These are phyloP conservation scores for Mactra quadrangularis DNA, from an alignment of 1,140 invertebrate species.

Conservation along the genomic window DNA sequence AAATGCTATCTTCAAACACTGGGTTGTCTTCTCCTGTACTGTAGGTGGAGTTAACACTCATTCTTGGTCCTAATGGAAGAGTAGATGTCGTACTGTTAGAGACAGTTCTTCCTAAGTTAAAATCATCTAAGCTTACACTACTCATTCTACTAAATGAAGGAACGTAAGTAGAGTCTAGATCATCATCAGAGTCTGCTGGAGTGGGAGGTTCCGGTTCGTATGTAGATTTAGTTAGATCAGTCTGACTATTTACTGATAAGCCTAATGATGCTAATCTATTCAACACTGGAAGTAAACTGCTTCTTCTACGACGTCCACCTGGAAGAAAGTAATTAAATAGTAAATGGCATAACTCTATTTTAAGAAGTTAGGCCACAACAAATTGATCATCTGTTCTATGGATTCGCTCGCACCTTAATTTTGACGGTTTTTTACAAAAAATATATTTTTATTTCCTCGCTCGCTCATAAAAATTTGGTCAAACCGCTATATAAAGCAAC, in stretches of 20 bases:
- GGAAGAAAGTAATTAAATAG: neutral
- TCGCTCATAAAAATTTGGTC: no score
- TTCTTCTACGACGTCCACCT: slow-evolving; percentile 64
- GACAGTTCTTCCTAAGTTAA: slow-evolving; percentile 67
- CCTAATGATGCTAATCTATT: slow-evolving; percentile 70
- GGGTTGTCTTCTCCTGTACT: slow-evolving; percentile 67
- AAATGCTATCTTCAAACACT: slow-evolving; percentile 60
- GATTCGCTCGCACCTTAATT: no score
- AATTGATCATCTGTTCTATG: no score
- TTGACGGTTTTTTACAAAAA: no score
- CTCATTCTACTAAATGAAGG: slow-evolving; percentile 64
- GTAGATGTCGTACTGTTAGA: slow-evolving; percentile 67
- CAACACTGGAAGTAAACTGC: slow-evolving; percentile 70
- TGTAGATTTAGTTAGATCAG: slow-evolving; percentile 69
- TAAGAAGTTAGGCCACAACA: slow-evolving; percentile 2
- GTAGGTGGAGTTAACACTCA: slow-evolving; percentile 57
- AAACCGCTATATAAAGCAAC: no score
- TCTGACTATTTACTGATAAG: slow-evolving; percentile 67
- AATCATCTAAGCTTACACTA: slow-evolving; percentile 65
- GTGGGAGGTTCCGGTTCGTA: slow-evolving; percentile 54
- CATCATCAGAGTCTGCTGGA: slow-evolving; percentile 65
- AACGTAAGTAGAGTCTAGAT: slow-evolving; percentile 70
- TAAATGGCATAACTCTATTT: neutral
- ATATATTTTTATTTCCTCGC: no score
- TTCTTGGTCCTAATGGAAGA: slow-evolving; percentile 50